Percentiles rank a stretch among this genome's conserved stretches.
These are phyloP conservation scores for Zaprionus inermis DNA, from an alignment of 1,140 invertebrate species.

Conservation along the genomic window DNA sequence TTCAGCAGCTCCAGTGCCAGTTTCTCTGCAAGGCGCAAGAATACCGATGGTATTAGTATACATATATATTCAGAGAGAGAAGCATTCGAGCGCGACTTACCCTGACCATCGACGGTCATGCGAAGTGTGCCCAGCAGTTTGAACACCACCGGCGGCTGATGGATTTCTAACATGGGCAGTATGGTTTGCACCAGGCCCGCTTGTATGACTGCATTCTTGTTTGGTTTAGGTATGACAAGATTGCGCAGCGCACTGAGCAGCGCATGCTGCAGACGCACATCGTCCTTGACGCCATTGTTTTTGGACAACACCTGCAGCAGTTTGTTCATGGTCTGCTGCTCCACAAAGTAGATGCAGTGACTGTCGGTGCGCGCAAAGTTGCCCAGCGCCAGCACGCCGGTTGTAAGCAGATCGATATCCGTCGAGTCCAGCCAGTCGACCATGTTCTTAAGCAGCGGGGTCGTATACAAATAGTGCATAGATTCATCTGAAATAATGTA, in stretches of 20 bases:
- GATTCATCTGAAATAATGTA: slow-evolving; percentile 89
- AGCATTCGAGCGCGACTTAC: slow-evolving; percentile 82
- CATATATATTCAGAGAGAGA: not conserved
- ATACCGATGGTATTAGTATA: not conserved
- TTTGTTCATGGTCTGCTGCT: slow-evolving; percentile 90
- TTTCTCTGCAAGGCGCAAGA: slow-evolving; percentile 58
- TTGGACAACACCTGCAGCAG: slow-evolving; percentile 87
- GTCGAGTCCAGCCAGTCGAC: slow-evolving; percentile 90
- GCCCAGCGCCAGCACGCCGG: slow-evolving; percentile 92
- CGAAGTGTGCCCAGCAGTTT: slow-evolving; percentile 93
- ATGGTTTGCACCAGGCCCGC: slow-evolving; percentile 90
- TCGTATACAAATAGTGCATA: slow-evolving; percentile 91
- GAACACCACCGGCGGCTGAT: slow-evolving; percentile 92
- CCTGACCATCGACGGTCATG: slow-evolving; percentile 93
- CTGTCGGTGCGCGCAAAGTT: slow-evolving; percentile 95
- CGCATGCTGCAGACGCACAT: slow-evolving; percentile 92
- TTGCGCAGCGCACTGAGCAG: slow-evolving; percentile 92
- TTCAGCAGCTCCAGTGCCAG: slow-evolving; percentile 75
- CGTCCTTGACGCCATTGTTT: slow-evolving; percentile 86
- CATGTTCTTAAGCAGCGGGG: slow-evolving; percentile 85
- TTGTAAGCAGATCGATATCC: slow-evolving; percentile 90
- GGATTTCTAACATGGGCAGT: slow-evolving; percentile 89
- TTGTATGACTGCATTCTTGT: slow-evolving; percentile 90
- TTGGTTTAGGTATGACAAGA: slow-evolving; percentile 91
- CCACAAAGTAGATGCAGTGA: slow-evolving; percentile 93